phyloP scores from a whole-genome alignment of 53 echinoderm and acorn worm species.

The Glandiceps talaboti region DNA sequence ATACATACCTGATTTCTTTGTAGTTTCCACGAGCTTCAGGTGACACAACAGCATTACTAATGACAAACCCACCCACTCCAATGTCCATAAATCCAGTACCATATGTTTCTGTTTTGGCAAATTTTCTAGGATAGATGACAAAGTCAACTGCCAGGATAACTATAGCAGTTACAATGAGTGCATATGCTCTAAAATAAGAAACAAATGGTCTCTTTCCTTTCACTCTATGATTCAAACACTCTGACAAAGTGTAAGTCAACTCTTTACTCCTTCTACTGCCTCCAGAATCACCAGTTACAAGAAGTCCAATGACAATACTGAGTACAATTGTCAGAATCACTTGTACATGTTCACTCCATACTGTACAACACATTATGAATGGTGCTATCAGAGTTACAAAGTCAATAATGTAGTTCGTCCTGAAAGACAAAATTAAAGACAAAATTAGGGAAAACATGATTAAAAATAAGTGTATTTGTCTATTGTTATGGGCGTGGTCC shows the following conservation, averaged over 20 bases:
- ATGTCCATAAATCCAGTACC: slow-evolving; percentile 92
- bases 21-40: slow-evolving; percentile 58
- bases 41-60: slow-evolving; percentile 69
- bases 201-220: slow-evolving; percentile 14
- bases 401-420: slow-evolving; percentile 37
- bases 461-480: too few relatives aligned
- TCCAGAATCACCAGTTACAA: not conserved
- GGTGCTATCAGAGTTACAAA: slow-evolving; percentile 47
- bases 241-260: not conserved
- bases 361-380: slow-evolving; percentile 38
- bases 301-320: not conserved
- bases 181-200: slow-evolving; percentile 32
- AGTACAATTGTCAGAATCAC: slow-evolving; percentile 26
- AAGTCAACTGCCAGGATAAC: slow-evolving; percentile 90
- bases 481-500: too few relatives aligned
- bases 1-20: not conserved
- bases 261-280: slow-evolving; percentile 1
- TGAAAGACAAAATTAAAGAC: too few relatives aligned
- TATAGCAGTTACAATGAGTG: slow-evolving; percentile 54
- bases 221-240: not conserved
- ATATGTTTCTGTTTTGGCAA: slow-evolving; percentile 83
- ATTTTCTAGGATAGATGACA: slow-evolving; percentile 62
- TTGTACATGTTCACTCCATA: slow-evolving; percentile 33
- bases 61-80: slow-evolving; percentile 64
- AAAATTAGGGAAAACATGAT: too few relatives aligned